A percentile compares a stretch with the other conserved stretches of the same genome.
These are phyloP conservation scores for Ceyx melanurus DNA, from an alignment of 2,113 vertebrate genomes.

Conservation along the genomic window DNA sequence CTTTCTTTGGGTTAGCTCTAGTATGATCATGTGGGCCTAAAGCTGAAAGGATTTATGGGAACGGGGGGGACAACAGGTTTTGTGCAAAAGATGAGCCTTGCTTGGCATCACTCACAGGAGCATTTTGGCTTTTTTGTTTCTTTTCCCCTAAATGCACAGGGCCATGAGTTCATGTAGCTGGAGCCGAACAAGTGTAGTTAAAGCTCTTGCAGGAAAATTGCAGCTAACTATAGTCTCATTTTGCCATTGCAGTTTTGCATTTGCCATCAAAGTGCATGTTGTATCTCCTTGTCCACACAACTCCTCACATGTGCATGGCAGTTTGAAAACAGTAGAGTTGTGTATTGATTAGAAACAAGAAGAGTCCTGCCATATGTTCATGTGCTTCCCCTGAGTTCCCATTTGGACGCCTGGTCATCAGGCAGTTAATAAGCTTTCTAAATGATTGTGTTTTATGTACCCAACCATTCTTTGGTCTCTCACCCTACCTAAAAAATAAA, in stretches of 20 bases:
- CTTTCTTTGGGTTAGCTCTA: neutral
- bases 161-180: neutral
- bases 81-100: neutral
- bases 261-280: slow-evolving; percentile 64
- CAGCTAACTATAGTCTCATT: neutral
- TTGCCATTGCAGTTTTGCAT: slow-evolving; percentile 58
- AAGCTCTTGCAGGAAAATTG: neutral
- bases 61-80: no score
- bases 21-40: neutral
- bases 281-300: slow-evolving; percentile 51
- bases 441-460: neutral
- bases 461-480: neutral
- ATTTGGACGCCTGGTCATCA: neutral
- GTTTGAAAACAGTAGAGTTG: neutral
- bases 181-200: neutral
- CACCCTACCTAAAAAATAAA: neutral
- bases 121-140: neutral
- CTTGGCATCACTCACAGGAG: neutral
- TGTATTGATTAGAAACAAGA: neutral
- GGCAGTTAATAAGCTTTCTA: neutral
- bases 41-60: neutral
- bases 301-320: slow-evolving; percentile 55
- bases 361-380: neutral
- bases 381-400: neutral
- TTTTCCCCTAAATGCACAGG: neutral